These are phyloP conservation scores for Xyrauchen texanus DNA, from an alignment of 2,113 vertebrate species.

Conservation along the genomic window DNA sequence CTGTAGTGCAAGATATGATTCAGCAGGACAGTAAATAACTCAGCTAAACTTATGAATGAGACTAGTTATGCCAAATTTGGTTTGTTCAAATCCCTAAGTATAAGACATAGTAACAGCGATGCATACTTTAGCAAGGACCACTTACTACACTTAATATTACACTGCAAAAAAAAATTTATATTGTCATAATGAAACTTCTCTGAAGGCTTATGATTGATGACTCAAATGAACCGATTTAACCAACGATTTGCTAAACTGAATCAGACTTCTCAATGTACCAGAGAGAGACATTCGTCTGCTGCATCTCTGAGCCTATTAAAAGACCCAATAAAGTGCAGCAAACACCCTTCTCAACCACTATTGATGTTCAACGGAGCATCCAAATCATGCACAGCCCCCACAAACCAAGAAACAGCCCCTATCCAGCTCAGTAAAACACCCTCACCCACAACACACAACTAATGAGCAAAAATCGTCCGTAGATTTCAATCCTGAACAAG, in stretches of 20 bases:
- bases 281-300: background rate
- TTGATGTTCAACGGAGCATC: slow-evolving; percentile 61
- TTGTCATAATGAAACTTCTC: too few relatives aligned
- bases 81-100: too few relatives aligned
- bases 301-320: background rate
- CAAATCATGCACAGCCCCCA: slow-evolving; percentile 49
- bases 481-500: slow-evolving; percentile 7
- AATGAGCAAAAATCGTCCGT: slow-evolving; percentile 2
- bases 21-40: slow-evolving; percentile 23
- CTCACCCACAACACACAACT: background rate
- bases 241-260: background rate
- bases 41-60: slow-evolving; percentile 26
- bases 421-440: slow-evolving; percentile 10
- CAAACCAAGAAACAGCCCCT: slow-evolving; percentile 37
- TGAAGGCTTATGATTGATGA: too few relatives aligned
- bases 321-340: slow-evolving; percentile 26
- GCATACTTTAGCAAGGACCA: too few relatives aligned
- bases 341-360: slow-evolving; percentile 37
- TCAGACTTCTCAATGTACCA: background rate
- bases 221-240: too few relatives aligned
- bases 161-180: too few relatives aligned
- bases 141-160: too few relatives aligned
- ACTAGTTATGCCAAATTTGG: too few relatives aligned
- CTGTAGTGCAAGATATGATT: slow-evolving; percentile 57
- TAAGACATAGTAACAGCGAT: too few relatives aligned